phyloP scores from a whole-genome alignment of 2,113 vertebrate genomes.

The Cyanoderma ruficeps region DNA sequence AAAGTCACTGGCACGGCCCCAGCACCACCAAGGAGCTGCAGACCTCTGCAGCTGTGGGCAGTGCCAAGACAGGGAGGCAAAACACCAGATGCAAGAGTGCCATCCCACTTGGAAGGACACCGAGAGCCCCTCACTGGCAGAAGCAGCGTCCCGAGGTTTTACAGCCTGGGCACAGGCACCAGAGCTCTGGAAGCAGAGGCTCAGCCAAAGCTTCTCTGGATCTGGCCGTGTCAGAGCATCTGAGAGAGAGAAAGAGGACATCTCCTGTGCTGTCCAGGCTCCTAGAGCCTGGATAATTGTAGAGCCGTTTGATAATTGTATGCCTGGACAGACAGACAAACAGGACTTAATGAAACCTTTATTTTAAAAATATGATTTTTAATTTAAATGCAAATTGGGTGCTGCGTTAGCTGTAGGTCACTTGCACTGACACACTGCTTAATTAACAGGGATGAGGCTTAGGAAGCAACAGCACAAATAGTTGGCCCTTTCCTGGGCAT shows the following conservation, averaged over 20 bases:
- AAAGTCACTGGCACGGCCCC: neutral
- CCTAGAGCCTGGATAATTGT: neutral
- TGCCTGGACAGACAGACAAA: constrained; percentile 37
- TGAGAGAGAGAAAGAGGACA: neutral
- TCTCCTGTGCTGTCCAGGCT: accelerated
- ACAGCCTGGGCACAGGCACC: neutral
- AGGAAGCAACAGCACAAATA: constrained; percentile 50
- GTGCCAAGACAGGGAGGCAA: neutral
- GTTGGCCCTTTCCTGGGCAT: constrained; percentile 27
- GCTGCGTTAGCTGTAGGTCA: constrained; percentile 47
- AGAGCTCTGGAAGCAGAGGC: neutral
- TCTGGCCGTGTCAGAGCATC: accelerated
- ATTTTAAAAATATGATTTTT: constrained; percentile 71
- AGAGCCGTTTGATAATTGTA: neutral
- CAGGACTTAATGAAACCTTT: constrained; percentile 40
- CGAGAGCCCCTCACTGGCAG: neutral
- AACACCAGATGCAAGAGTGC: neutral
- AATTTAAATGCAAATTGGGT: constrained; percentile 71
- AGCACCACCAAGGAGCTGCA: neutral
- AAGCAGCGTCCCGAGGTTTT: neutral
- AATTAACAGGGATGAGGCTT: constrained; percentile 54
- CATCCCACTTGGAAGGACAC: neutral
- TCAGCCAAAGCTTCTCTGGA: neutral
- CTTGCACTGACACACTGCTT: constrained; percentile 48
- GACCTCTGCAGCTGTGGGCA: neutral